Conservation (phyloP, 2,888 invertebrate species). For the Dynastes hyllus region DNA sequence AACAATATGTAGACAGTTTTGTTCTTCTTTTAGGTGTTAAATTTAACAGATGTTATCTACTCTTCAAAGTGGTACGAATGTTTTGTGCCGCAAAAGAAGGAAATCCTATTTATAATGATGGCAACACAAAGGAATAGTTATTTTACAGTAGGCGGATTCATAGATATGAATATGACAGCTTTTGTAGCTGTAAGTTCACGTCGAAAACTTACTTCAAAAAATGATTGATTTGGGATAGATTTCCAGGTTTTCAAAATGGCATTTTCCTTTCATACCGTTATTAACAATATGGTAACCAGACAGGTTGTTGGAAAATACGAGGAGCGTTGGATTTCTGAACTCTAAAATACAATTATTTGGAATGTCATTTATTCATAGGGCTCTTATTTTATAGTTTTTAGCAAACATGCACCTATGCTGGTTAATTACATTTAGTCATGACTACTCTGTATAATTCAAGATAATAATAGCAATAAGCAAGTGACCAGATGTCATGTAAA, state of each 20-base stretch:
- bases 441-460: too few species aligned
- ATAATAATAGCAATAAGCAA: too few species aligned
- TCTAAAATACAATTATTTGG: too few species aligned
- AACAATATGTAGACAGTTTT: background rate
- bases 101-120: slow-evolving; percentile 16
- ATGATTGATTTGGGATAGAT: background rate
- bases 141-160: slow-evolving; percentile 17
- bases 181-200: background rate
- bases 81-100: background rate
- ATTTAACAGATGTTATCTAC: background rate
- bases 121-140: background rate
- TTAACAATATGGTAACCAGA: background rate
- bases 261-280: slow-evolving; percentile 42
- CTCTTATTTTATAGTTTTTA: too few species aligned
- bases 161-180: background rate
- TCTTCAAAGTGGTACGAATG: background rate
- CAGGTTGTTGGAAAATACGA: too few species aligned
- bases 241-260: slow-evolving; percentile 48
- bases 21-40: too few species aligned
- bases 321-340: too few species aligned
- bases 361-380: too few species aligned
- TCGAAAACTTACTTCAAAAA: background rate
- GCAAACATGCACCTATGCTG: too few species aligned
- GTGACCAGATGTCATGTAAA: too few species aligned
- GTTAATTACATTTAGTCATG: too few species aligned